Percentiles rank a stretch among this genome's conserved stretches.
Evolutionary conservation across 2,113 vertebrate species (phyloP).

Genomic region (Nothoprocta perdicaria): DNA sequence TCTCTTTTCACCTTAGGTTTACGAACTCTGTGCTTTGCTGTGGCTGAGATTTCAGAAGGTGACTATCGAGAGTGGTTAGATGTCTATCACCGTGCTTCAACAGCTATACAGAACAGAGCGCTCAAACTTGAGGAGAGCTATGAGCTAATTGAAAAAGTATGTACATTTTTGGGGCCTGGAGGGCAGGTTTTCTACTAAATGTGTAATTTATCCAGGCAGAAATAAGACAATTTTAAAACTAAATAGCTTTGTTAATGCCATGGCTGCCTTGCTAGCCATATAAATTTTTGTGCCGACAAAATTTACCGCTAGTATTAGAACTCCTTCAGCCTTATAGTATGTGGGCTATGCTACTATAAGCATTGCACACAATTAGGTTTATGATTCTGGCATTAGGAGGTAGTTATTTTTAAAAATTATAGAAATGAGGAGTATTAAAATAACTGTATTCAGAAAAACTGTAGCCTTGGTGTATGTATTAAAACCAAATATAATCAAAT

Average conservation of each 20-base stretch:
- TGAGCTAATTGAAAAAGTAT: constrained; percentile 95
- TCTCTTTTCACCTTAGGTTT: constrained; percentile 79
- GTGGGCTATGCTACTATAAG: not conserved
- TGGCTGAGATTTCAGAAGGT: constrained; percentile 91
- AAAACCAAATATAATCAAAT: not conserved
- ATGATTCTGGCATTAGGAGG: not conserved
- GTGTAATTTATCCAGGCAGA: not conserved
- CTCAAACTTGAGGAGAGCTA: constrained; percentile 97
- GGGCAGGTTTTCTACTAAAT: not conserved
- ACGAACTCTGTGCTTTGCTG: constrained; percentile 94
- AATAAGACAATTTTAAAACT: not conserved
- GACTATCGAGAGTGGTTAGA: constrained; percentile 91
- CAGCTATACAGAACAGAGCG: constrained; percentile 90
- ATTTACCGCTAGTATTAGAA: not conserved
- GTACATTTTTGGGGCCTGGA: not conserved
- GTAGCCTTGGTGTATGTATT: not conserved
- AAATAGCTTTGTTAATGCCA: fast-evolving
- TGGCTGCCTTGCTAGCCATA: not conserved
- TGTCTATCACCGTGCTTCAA: constrained; percentile 87
- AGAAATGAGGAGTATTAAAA: not conserved
- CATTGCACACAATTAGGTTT: not conserved
- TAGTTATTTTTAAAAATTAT: not conserved
- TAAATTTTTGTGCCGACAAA: not conserved
- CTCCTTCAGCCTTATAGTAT: not conserved
- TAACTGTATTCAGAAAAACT: not conserved